Evolutionary conservation across 1,140 invertebrate species (phyloP), one percentile per base, ranked within the genome.

Genomic region (Agrilus planipennis): DNA sequence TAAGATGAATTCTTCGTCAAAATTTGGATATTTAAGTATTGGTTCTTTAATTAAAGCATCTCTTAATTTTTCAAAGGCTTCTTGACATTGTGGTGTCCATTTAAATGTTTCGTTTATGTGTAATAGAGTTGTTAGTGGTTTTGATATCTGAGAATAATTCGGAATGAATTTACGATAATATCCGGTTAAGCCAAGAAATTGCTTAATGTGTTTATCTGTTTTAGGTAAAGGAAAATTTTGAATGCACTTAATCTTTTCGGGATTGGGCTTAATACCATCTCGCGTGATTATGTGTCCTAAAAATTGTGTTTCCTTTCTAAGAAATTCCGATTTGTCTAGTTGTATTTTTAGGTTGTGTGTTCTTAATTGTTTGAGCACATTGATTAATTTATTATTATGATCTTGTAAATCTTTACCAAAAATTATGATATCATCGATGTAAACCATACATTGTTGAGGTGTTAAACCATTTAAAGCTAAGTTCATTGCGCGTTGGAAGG

Each of bases 111-210:
- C 32, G 29, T 35, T 21, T 17, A 17, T 35, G 15, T 15, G 6
- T 9, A 11, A 17, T 7, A 35, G 34, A 6, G 9, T 35, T 10
- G 15, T 17, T 10, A 55, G 15, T 0, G 53, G 50, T 12, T 41
- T 34, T 3, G 47, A 40, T 2, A 55, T 45, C 15, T 42, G 19
- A 0, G 50, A 39, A 39, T 47, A 55, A 25, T 47, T 39, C 19
- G 44, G 37, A 9, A 61, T 45, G 41, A 54, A 53, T 11, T 41
- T 15, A 7, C 57, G 28, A 25, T 56, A 60, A 19, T 57, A 61
- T 28, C 42, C 20, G 3, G 42, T 27, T 20, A 63, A 44, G 6
- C 54, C 58, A 11, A 63, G 31, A 39, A 59, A 62, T 22, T 50
- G 34, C 44, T 49, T 44, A 14, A 54, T 31, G 7, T 52, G 30